A percentile compares a stretch with the other conserved stretches of the same genome.
Evolutionary conservation across 2,888 invertebrate species (phyloP).

Genomic region (Linnaemya tessellans): DNA sequence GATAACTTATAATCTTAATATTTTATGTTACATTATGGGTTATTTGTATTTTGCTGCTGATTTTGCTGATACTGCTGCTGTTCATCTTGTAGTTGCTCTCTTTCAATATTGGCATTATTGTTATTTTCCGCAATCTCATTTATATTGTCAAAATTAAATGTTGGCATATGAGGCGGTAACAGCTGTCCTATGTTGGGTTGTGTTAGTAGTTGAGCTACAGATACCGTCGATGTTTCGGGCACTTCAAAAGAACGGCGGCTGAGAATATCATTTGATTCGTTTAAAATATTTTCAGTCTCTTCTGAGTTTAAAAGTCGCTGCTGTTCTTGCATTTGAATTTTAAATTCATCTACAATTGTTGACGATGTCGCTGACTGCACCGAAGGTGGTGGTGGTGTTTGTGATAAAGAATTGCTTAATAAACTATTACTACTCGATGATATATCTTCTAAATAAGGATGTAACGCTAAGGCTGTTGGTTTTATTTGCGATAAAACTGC

Average conservation of each 20-base stretch:
- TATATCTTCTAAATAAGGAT: slow-evolving; percentile 71
- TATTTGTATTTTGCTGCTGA: slow-evolving; percentile 57
- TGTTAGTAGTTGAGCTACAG: slow-evolving; percentile 7
- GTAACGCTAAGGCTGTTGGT: slow-evolving; percentile 66
- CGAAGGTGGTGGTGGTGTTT: slow-evolving; percentile 58
- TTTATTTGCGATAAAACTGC: slow-evolving; percentile 65
- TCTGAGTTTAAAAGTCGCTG: slow-evolving; percentile 73
- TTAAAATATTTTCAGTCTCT: slow-evolving; percentile 81
- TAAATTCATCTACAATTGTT: neutral
- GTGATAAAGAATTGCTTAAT: slow-evolving; percentile 61
- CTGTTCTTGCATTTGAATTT: slow-evolving; percentile 6
- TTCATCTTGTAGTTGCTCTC: slow-evolving; percentile 79
- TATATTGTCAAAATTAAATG: slow-evolving; percentile 76
- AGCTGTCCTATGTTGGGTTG: slow-evolving; percentile 54
- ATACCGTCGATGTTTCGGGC: slow-evolving; percentile 13
- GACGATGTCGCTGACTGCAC: slow-evolving; percentile 3
- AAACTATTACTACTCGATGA: slow-evolving; percentile 69
- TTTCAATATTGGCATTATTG: slow-evolving; percentile 82
- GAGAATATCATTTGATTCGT: slow-evolving; percentile 75
- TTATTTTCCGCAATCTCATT: slow-evolving; percentile 83
- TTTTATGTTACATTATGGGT: slow-evolving; percentile 67
- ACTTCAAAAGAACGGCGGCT: slow-evolving; percentile 54
- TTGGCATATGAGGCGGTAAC: slow-evolving; percentile 50
- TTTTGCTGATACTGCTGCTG: slow-evolving; percentile 55
- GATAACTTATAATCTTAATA: slow-evolving; percentile 51